Evolutionary conservation across 1,140 invertebrate genomes (phyloP).

Genomic region (Drosophila mauritiana): DNA sequence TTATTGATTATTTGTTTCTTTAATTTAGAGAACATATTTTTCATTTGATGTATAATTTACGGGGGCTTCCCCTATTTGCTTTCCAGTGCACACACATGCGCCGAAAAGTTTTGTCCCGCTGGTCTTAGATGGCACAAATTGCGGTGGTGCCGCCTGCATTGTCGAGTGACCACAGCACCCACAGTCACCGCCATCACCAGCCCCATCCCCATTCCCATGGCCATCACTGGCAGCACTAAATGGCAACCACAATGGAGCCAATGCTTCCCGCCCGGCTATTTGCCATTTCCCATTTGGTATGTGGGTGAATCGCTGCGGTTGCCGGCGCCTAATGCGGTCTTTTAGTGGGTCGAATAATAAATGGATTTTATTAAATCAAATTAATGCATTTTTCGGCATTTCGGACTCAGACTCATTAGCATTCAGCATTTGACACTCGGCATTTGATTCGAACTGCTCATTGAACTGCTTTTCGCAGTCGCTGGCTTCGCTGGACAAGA

Average conservation of each 20-base stretch:
- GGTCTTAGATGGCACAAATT: constrained; percentile 33
- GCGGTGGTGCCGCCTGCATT: constrained; percentile 34
- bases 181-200: not conserved
- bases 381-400: constrained; percentile 33
- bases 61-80: not conserved
- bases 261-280: constrained; percentile 14
- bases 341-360: constrained; percentile 18
- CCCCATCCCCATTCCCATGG: not conserved
- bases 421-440: constrained; percentile 15
- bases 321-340: constrained; percentile 23
- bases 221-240: constrained; percentile 36
- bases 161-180: constrained; percentile 29
- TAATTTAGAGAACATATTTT: not conserved
- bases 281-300: constrained; percentile 4
- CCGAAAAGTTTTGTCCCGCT: constrained; percentile 10
- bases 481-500: constrained; percentile 12
- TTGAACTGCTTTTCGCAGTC: constrained; percentile 12
- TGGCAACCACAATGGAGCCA: constrained; percentile 45
- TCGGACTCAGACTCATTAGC: not conserved
- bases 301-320: constrained; percentile 14
- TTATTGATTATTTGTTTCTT: not conserved
- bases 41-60: not conserved
- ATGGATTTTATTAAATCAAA: constrained; percentile 52
- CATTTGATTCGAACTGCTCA: constrained; percentile 16
- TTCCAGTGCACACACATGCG: not conserved